Base-by-base conservation (phyloP, 2,888 invertebrate genomes). In the Scaptodrosophila latifasciaeformis region DNA sequence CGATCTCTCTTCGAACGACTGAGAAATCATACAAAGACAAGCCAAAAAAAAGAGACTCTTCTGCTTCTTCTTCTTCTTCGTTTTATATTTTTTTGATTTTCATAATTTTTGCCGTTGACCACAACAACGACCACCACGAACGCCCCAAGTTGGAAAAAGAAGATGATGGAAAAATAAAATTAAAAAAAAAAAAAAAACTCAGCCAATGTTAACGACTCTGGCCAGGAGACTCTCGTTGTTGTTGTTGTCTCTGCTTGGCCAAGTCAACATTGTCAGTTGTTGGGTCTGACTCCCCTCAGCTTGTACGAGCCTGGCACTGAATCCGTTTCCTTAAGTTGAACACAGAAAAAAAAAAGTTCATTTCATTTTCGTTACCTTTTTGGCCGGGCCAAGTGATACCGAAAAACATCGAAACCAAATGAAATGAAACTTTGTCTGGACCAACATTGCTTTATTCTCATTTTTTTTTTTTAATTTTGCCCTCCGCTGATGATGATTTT, bases 101-200 rank as follows among this genome's bases (percentile, higher is more conserved):
- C 80, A 77, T 77, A 77, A 77, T 77, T 80, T 77, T 74, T 77
- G 81, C 66, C 12, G 58, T 61, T 72, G 76, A 75, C 74, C 74
- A 75, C 79, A 75, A 30, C 49, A 49, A 52, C 43, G 24, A 44
- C 54, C 59, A 57, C 52, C 60, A 48, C 65, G 29, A 12, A 29
- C 13, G 29, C 34, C 34, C 34, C 34, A n/a, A n/a, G n/a, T n/a
- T n/a, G n/a, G n/a, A n/a, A n/a, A n/a, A n/a, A n/a, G n/a, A n/a
- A n/a, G n/a, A n/a, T n/a, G n/a, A n/a, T n/a, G n/a, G n/a, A n/a
- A 24, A 24, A 24, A 24, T 7, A 24, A 3, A 24, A 3, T 24
- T 3, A 24, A 7, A 3, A 24, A 24, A 3, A 24, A 24, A 7
- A 39, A 39, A 10, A 10, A 15, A 12, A 17, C 10, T 39, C 39